Conservation (phyloP, 2,797 vertebrate genomes). For the Pipistrellus kuhlii region DNA sequence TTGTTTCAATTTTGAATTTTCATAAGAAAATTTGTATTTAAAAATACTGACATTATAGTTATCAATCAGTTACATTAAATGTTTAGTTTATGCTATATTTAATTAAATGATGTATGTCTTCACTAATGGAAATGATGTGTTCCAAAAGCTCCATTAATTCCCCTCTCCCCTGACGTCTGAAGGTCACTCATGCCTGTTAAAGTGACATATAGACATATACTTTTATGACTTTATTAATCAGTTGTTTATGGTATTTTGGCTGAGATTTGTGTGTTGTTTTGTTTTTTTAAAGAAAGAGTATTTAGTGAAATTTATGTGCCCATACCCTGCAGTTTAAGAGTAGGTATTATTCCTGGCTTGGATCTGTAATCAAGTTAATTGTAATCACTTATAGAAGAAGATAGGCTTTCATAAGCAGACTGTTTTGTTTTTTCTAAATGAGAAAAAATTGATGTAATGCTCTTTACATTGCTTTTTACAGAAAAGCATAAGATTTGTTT, state of each 20-base stretch:
- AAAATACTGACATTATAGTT: slow-evolving; percentile 39
- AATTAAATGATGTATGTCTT: slow-evolving; percentile 25
- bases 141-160: slow-evolving; percentile 25
- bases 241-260: slow-evolving; percentile 33
- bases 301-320: not conserved
- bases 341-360: slow-evolving; percentile 60
- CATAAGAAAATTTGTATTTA: slow-evolving; percentile 31
- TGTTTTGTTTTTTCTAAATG: slow-evolving; percentile 62
- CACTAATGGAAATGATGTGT: slow-evolving; percentile 25
- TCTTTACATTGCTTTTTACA: slow-evolving; percentile 69
- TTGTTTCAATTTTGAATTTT: slow-evolving; percentile 21
- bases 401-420: slow-evolving; percentile 67
- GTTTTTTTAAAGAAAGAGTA: not conserved
- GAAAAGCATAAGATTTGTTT: slow-evolving; percentile 87
- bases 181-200: not conserved
- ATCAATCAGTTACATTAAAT: not conserved
- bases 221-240: not conserved
- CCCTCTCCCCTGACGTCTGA: not conserved
- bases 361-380: slow-evolving; percentile 23
- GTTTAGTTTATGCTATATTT: not conserved
- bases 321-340: not conserved
- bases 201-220: not conserved
- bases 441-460: slow-evolving; percentile 76
- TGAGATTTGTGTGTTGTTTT: slow-evolving; percentile 36
- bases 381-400: slow-evolving; percentile 70